Base-by-base conservation (phyloP, 2,113 vertebrate genomes). In the Tamias sibiricus region DNA sequence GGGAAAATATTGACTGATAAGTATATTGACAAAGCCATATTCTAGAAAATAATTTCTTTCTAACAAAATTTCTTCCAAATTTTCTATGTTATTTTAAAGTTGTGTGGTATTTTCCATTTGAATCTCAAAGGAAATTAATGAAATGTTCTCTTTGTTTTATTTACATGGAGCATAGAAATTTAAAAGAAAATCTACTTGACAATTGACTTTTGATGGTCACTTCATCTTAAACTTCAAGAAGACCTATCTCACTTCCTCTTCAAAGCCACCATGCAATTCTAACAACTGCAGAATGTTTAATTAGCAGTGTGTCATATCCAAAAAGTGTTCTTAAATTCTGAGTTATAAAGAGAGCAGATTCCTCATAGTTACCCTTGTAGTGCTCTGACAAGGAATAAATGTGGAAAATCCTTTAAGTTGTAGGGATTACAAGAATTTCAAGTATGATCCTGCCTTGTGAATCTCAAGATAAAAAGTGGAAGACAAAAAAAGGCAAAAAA, bases 1-100 rank as follows among this genome's bases (percentile, higher is more conserved):
- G 22, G 35, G 22, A 54, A 84, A 72, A 93, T 44, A 62, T 44
- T n/a, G 35, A 79, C 13, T 62, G 26, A 76, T 35, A 87, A 37
- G 24, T 62, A 49, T 20, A 14, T 14, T 49, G 62, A 76, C 28
- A 79, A 75, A 64, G 3, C 6, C 35, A 77, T 8, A 64, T 54
- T 57, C n/a, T 77, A 94, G 76, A 81, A 81, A 87, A 54, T 79
- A 59, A 64, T 75, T 66, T 44, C n/a, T 93, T 87, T 92, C 40
- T 26, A 71, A 44, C 28, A 74, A 91, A 83, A 11, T 16, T 47
- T 92, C 14, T 80, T 92, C 9, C n/a, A 91, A 19, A 91, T 81
- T 90, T 95, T 91, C 75, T 93, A 59, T 90, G 14, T 64, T 40
- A 95, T 88, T 12, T 91, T 71, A 77, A 79, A 92, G 54, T 54